These are phyloP conservation scores for Pandemis cinnamomeana DNA, from an alignment of 2,888 invertebrate species.

Conservation along the genomic window DNA sequence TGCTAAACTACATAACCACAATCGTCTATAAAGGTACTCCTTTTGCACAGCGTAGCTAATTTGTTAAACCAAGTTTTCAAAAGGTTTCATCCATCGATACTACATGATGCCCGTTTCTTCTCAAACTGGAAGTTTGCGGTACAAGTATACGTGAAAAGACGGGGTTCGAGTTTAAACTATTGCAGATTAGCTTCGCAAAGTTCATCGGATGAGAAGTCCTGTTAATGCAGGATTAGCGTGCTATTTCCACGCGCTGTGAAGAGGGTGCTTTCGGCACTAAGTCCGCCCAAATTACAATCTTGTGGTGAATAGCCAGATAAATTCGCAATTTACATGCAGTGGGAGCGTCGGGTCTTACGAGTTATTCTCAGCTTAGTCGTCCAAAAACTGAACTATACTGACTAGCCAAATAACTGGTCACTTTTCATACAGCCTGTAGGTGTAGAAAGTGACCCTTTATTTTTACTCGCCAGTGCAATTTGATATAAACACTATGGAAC, in stretches of 20 bases:
- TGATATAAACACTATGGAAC: too few relatives aligned
- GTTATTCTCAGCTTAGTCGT: slow-evolving; percentile 22
- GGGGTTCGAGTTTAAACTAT: slow-evolving; percentile 4
- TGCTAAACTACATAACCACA: not conserved
- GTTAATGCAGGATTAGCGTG: slow-evolving; percentile 21
- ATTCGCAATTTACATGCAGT: slow-evolving; percentile 34
- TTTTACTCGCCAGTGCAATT: not conserved
- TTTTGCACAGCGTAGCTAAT: not conserved
- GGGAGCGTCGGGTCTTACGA: slow-evolving; percentile 18
- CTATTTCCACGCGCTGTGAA: slow-evolving; percentile 18
- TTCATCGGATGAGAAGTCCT: slow-evolving; percentile 18
- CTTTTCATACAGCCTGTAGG: not conserved
- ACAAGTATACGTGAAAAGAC: not conserved
- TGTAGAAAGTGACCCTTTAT: not conserved
- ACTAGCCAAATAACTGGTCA: not conserved
- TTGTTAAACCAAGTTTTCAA: not conserved
- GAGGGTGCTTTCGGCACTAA: slow-evolving; percentile 28
- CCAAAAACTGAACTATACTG: slow-evolving; percentile 12
- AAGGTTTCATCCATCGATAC: not conserved
- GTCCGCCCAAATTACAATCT: slow-evolving; percentile 30
- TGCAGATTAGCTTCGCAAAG: slow-evolving; percentile 20
- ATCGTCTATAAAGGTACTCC: not conserved
- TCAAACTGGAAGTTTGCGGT: not conserved
- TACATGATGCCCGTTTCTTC: not conserved
- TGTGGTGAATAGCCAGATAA: slow-evolving; percentile 36